Conservation (phyloP, 2,113 vertebrate genomes). For the Epinephelus fuscoguttatus region DNA sequence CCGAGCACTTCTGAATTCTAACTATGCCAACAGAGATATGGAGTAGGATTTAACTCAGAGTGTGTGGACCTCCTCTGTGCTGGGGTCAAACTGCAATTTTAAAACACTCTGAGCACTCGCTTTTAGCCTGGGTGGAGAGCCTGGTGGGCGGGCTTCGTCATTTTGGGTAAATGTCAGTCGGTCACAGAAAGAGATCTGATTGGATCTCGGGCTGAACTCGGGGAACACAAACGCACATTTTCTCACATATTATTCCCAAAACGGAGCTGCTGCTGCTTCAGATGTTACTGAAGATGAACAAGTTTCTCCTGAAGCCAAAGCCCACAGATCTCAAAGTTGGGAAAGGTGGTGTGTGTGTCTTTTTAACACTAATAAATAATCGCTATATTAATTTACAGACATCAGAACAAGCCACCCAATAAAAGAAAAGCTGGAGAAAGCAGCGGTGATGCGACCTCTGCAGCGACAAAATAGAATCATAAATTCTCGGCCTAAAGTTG, state of each 20-base stretch:
- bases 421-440: conserved; percentile 17
- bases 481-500: neutral
- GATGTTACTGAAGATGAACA: neutral
- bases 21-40: conserved; percentile 78
- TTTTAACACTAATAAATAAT: conserved; percentile 26
- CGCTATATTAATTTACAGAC: conserved; percentile 17
- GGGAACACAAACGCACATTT: conserved; percentile 7
- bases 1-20: conserved; percentile 71
- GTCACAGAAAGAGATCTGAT: conserved; percentile 44
- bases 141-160: conserved; percentile 54
- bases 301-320: neutral
- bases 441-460: neutral
- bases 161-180: conserved; percentile 66
- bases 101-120: conserved; percentile 51
- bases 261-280: neutral
- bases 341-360: neutral
- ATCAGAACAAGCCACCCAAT: neutral
- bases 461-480: neutral
- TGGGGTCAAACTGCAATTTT: conserved; percentile 70
- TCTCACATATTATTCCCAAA: conserved; percentile 10
- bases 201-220: conserved; percentile 41
- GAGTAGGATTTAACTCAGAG: conserved; percentile 72
- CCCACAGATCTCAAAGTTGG: neutral
- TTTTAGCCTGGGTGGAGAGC: conserved; percentile 47
- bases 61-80: conserved; percentile 62